Conservation (phyloP, 2,113 vertebrate species). For the Hemicordylus capensis region DNA sequence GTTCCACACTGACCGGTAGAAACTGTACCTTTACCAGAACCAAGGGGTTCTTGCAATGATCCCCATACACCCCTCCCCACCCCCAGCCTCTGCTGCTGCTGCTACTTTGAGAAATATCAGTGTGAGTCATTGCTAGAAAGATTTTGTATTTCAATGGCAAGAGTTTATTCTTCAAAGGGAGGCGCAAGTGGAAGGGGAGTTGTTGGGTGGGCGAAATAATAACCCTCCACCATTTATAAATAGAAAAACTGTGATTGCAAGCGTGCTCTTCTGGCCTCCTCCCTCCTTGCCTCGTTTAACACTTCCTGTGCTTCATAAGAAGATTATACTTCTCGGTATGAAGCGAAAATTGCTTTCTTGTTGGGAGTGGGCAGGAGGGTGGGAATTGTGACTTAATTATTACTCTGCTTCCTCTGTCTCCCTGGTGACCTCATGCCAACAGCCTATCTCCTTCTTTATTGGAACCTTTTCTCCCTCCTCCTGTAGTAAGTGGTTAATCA, state of each 20-base stretch:
- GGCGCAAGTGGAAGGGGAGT: constrained; percentile 28
- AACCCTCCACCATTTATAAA: background rate
- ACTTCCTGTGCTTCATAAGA: constrained; percentile 46
- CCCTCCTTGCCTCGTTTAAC: constrained; percentile 37
- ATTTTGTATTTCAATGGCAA: background rate
- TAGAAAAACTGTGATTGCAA: background rate
- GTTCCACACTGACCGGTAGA: background rate
- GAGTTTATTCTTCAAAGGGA: constrained; percentile 31
- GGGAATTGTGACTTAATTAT: constrained; percentile 64
- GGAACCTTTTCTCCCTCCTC: constrained; percentile 55
- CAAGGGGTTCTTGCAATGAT: background rate
- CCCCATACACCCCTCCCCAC: no score
- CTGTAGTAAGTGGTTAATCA: constrained; percentile 58
- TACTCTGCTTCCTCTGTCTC: constrained; percentile 76
- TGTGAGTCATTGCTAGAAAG: constrained; percentile 28
- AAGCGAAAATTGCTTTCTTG: constrained; percentile 75
- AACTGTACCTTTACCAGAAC: background rate
- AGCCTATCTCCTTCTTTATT: constrained; percentile 60
- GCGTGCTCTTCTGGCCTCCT: constrained; percentile 16
- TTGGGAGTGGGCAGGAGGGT: constrained; percentile 55
- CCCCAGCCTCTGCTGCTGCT: no score
- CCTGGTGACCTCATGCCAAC: constrained; percentile 72
- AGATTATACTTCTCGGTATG: constrained; percentile 58
- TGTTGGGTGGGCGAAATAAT: background rate
- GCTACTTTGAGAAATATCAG: background rate